Evolutionary conservation across 2,888 invertebrate species (phyloP).

Genomic region (Venusia cambrica): DNA sequence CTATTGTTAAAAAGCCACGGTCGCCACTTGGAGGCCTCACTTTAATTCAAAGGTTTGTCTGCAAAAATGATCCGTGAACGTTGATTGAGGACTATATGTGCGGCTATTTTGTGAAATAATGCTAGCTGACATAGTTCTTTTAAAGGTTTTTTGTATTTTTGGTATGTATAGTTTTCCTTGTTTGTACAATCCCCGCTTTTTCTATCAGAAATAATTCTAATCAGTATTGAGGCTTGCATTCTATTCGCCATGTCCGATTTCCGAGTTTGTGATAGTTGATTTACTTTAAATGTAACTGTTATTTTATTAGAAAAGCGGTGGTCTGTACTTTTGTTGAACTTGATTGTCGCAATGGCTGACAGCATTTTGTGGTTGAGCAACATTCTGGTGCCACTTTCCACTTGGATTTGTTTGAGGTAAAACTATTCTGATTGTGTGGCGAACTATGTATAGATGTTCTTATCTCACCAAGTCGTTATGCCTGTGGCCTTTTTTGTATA

Average conservation of each 20-base stretch:
- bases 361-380: no score
- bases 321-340: slow-evolving; percentile 7
- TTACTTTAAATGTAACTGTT: slow-evolving; percentile 58
- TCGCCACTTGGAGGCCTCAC: slow-evolving; percentile 2
- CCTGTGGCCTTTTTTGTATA: no score
- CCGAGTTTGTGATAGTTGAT: slow-evolving; percentile 74
- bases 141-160: slow-evolving; percentile 29
- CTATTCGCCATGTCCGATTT: slow-evolving; percentile 28
- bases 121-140: slow-evolving; percentile 30
- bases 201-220: slow-evolving; percentile 6
- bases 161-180: slow-evolving; percentile 22
- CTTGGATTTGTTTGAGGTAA: no score
- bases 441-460: no score
- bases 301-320: slow-evolving; percentile 12
- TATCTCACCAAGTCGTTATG: no score
- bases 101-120: slow-evolving; percentile 47
- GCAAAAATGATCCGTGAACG: slow-evolving; percentile 2
- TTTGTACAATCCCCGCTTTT: slow-evolving; percentile 20
- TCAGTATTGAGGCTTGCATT: slow-evolving; percentile 8
- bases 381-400: no score
- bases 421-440: no score
- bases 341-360: neutral
- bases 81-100: slow-evolving; percentile 5
- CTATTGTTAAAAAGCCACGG: slow-evolving; percentile 56
- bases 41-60: neutral